Evolutionary conservation across 2,888 invertebrate species (phyloP).

Genomic region (Cinara cedri): DNA sequence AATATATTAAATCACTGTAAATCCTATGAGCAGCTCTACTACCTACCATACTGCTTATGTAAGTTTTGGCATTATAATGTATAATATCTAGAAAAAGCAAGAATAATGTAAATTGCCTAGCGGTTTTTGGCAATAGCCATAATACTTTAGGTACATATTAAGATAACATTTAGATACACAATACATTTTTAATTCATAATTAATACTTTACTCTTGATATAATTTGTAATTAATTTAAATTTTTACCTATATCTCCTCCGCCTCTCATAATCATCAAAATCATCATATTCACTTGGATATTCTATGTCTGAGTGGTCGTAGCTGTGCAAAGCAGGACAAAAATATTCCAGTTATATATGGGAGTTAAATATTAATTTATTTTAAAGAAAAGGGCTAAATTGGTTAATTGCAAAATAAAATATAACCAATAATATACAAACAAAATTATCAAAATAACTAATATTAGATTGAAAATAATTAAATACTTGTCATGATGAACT

Average conservation of each 20-base stretch:
- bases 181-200: too few species aligned
- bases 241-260: conserved; percentile 51
- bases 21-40: too few species aligned
- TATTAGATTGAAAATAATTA: conserved; percentile 5
- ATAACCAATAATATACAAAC: conserved; percentile 10
- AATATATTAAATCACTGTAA: too few species aligned
- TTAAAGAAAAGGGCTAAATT: neutral
- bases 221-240: conserved; percentile 1
- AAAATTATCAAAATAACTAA: conserved; percentile 18
- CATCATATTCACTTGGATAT: conserved; percentile 62
- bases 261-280: conserved; percentile 59
- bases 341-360: conserved; percentile 47
- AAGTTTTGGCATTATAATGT: too few species aligned
- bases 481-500: conserved; percentile 48
- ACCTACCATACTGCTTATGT: too few species aligned
- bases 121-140: too few species aligned
- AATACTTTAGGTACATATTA: too few species aligned
- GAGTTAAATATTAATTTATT: conserved; percentile 23
- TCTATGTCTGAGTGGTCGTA: conserved; percentile 61
- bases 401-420: conserved; percentile 36
- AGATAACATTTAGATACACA: too few species aligned
- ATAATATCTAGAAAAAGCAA: too few species aligned
- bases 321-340: conserved; percentile 58
- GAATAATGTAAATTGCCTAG: too few species aligned
- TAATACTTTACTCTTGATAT: too few species aligned